These are phyloP conservation scores for Poeciliopsis paucimaculata DNA, from an alignment of 2,797 vertebrate species.

Conservation along the genomic window DNA sequence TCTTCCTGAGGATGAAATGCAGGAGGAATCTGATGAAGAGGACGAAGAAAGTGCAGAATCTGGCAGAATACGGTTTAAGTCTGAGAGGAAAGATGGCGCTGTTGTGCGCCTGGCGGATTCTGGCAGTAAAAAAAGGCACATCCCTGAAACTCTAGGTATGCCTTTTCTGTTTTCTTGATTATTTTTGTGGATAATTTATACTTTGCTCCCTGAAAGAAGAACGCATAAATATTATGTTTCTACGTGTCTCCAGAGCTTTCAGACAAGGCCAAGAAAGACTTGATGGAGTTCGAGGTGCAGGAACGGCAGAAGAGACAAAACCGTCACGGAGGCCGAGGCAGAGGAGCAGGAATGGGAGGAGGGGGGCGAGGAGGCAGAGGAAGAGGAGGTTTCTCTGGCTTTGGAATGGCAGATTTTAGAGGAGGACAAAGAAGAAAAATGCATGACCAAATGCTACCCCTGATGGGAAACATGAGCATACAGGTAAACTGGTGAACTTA, in stretches of 20 bases:
- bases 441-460: slow-evolving; percentile 87
- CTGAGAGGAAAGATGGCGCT: slow-evolving; percentile 91
- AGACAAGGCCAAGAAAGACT: slow-evolving; percentile 94
- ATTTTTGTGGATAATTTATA: background rate
- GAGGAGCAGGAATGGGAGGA: slow-evolving; percentile 71
- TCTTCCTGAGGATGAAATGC: slow-evolving; percentile 82
- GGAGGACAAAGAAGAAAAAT: slow-evolving; percentile 86
- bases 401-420: slow-evolving; percentile 85
- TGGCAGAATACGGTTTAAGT: slow-evolving; percentile 93
- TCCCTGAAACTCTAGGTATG: slow-evolving; percentile 95
- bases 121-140: slow-evolving; percentile 90
- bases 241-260: slow-evolving; percentile 86
- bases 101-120: slow-evolving; percentile 92
- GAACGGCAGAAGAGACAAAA: slow-evolving; percentile 90
- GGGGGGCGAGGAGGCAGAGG: slow-evolving; percentile 74
- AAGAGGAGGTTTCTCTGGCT: slow-evolving; percentile 69
- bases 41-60: slow-evolving; percentile 92
- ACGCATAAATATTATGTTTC: background rate
- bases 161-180: background rate
- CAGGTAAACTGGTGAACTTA: slow-evolving; percentile 80
- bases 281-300: slow-evolving; percentile 92
- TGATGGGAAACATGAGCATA: slow-evolving; percentile 86
- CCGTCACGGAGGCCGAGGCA: slow-evolving; percentile 83
- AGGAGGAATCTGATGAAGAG: slow-evolving; percentile 95
- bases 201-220: background rate